These are phyloP conservation scores for Daphoenositta chrysoptera DNA, from an alignment of 2,113 vertebrate species.

Conservation along the genomic window DNA sequence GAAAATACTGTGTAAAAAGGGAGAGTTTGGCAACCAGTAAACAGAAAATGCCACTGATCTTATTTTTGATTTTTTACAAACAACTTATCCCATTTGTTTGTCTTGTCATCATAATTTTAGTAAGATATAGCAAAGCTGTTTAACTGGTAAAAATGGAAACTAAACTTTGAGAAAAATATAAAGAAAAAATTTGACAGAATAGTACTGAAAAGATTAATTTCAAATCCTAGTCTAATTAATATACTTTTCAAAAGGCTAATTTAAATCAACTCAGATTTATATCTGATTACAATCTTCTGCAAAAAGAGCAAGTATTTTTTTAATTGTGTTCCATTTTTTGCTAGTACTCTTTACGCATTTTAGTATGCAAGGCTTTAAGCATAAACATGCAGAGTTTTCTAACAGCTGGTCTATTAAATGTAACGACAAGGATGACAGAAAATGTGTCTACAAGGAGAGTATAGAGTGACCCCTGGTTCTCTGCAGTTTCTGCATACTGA, in stretches of 20 bases:
- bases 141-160: background rate
- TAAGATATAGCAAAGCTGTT: background rate
- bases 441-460: background rate
- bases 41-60: background rate
- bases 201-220: background rate
- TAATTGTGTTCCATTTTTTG: background rate
- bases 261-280: background rate
- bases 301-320: background rate
- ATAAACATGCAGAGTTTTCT: background rate
- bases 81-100: background rate
- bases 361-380: background rate
- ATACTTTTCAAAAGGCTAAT: background rate
- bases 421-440: background rate
- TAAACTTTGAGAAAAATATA: background rate
- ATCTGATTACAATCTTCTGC: background rate
- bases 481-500: background rate
- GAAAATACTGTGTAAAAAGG: background rate
- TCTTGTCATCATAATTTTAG: background rate
- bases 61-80: background rate
- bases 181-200: background rate
- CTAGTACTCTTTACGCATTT: background rate
- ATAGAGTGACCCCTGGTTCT: background rate
- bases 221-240: background rate
- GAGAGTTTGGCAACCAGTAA: background rate
- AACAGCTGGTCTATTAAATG: constrained; percentile 13